Percentiles rank a stretch among this genome's conserved stretches.
phyloP scores from a whole-genome alignment of 2,113 vertebrate genomes.

The Nyctereutes procyonoides region DNA sequence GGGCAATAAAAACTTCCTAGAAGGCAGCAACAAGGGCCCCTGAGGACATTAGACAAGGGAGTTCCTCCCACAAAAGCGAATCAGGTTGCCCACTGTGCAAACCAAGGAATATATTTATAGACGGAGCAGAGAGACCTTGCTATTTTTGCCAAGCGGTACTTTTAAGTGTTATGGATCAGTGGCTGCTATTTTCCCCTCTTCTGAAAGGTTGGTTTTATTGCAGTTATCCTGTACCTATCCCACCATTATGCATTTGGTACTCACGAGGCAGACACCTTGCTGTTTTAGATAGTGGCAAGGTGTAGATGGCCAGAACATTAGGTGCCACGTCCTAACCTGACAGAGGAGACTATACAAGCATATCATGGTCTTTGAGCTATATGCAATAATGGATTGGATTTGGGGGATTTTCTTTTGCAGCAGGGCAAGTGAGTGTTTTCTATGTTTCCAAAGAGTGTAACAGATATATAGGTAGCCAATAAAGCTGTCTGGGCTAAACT shows the following conservation, averaged over 20 bases:
- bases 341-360: background rate
- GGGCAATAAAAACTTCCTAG: background rate
- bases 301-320: background rate
- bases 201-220: background rate
- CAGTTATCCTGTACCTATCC: background rate
- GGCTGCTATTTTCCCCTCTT: background rate
- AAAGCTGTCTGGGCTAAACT: background rate
- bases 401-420: background rate
- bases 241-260: background rate
- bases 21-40: background rate
- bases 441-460: background rate
- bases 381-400: background rate
- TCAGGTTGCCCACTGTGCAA: background rate
- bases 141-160: background rate
- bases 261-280: background rate
- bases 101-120: background rate
- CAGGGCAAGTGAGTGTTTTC: background rate
- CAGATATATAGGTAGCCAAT: background rate
- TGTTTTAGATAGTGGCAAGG: background rate
- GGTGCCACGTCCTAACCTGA: background rate
- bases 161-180: background rate
- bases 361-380: background rate
- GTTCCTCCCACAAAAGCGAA: constrained; percentile 8
- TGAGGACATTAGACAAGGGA: background rate
- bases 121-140: background rate